Evolutionary conservation across 53 echinoderm and acorn worm genomes (phyloP).

Genomic region (Echinometra lucunter): DNA sequence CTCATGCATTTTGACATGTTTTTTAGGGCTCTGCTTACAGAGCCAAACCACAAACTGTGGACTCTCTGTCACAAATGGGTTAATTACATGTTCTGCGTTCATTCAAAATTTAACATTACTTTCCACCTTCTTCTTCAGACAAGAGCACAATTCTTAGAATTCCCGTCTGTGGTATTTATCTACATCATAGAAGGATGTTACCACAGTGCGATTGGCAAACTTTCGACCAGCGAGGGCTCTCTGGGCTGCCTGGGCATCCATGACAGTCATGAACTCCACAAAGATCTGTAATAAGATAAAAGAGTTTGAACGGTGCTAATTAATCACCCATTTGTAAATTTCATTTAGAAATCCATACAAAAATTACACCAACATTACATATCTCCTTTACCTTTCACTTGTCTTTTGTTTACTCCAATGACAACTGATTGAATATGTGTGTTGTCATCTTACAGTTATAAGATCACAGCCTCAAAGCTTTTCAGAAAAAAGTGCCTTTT

Average conservation of each 20-base stretch:
- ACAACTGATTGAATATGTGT: too few species aligned
- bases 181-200: constrained; percentile 90
- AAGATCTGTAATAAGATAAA: constrained; percentile 79
- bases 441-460: too few species aligned
- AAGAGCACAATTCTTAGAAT: constrained; percentile 69
- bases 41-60: too few species aligned
- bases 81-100: background rate
- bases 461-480: too few species aligned
- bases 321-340: background rate
- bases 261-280: constrained; percentile 90
- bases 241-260: constrained; percentile 94
- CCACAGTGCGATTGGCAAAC: constrained; percentile 97
- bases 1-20: too few species aligned
- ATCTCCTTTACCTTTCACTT: too few species aligned
- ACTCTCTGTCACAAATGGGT: too few species aligned
- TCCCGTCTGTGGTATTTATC: constrained; percentile 92
- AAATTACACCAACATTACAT: background rate
- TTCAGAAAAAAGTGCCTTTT: too few species aligned
- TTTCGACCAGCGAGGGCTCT: constrained; percentile 95
- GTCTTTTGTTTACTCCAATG: too few species aligned
- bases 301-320: background rate
- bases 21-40: too few species aligned
- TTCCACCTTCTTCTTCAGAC: background rate
- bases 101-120: background rate
- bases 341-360: background rate